These are phyloP conservation scores for Lasioglossum morio DNA, from an alignment of 2,888 invertebrate species.

Conservation along the genomic window DNA sequence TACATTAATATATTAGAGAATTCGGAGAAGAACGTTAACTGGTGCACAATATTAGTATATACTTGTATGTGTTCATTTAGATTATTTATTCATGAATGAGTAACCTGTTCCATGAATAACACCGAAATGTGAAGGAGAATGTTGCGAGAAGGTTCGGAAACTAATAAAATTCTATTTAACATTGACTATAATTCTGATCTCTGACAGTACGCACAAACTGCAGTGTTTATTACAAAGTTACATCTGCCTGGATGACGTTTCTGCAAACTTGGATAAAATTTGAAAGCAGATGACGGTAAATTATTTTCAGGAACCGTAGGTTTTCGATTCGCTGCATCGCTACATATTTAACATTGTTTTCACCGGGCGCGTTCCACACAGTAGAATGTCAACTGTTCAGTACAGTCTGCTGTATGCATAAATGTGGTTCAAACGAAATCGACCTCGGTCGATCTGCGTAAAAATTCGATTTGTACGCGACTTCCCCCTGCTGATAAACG, in stretches of 20 bases:
- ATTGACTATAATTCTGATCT: neutral
- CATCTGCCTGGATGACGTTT: neutral
- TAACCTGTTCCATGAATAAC: too few species aligned
- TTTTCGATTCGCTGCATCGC: neutral
- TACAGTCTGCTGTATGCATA: constrained; percentile 50
- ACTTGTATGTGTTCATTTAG: too few species aligned
- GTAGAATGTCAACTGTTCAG: constrained; percentile 36
- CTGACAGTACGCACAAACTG: neutral
- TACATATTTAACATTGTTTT: constrained; percentile 23
- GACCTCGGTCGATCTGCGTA: constrained; percentile 59
- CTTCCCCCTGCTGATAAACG: constrained; percentile 39
- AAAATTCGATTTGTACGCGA: constrained; percentile 55
- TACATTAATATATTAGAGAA: too few species aligned
- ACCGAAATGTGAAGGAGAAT: too few species aligned
- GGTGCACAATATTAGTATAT: too few species aligned
- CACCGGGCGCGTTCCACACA: neutral
- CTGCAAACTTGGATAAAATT: neutral
- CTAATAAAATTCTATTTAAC: neutral
- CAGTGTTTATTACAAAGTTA: neutral
- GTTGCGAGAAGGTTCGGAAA: too few species aligned
- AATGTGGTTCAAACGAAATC: constrained; percentile 47
- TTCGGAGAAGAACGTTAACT: too few species aligned
- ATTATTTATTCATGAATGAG: too few species aligned
- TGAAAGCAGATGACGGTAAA: neutral
- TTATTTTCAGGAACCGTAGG: neutral